Base-by-base conservation (phyloP, 1,140 invertebrate genomes). In the Manduca sexta region DNA sequence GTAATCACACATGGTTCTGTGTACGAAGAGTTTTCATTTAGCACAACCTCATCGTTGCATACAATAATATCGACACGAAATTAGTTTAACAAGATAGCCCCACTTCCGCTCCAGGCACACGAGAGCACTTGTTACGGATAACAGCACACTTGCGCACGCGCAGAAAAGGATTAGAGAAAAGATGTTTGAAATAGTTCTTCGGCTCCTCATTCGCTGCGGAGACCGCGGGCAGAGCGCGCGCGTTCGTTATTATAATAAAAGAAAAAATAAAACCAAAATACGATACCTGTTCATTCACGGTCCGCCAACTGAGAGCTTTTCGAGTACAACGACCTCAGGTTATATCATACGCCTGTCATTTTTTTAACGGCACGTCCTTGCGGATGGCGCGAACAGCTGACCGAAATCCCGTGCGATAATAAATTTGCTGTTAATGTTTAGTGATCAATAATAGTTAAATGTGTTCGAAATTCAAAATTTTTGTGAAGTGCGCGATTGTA, bases 151-250 rank as follows among this genome's bases (percentile, higher is more conserved):
- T 64, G 62, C 62, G 61, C 66, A 60, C 45, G 58, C 52, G 60
- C 63, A 64, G 70, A 68, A 75, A 78, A 77, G 76, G 72, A 78
- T 82, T 80, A 79, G 76, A 76, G 69, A 69, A 77, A 77, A 77
- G 71, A 75, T 80, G 60, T 74, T 80, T 81, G 77, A 74, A 83
- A 80, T 79, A 79, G 71, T 81, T 81, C 75, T 81, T 58, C 59
- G 65, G 48, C 64, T 74, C 68, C 70, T 77, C 79, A 83, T 77
- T 83, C 77, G 75, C 56, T 55, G 70, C 64, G 60, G 69, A 63
- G 74, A 65, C 52, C 65, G 75, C 75, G 74, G 48, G 59, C 66
- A 42, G 75, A 69, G 71, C 76, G 74, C 66, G 67, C 73, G 73
- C 72, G 64, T 61, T 55, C 54, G n/a, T 18, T 34, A 34, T 35